phyloP scores from a whole-genome alignment of 2,113 vertebrate genomes.

The Callopanchax toddi region DNA sequence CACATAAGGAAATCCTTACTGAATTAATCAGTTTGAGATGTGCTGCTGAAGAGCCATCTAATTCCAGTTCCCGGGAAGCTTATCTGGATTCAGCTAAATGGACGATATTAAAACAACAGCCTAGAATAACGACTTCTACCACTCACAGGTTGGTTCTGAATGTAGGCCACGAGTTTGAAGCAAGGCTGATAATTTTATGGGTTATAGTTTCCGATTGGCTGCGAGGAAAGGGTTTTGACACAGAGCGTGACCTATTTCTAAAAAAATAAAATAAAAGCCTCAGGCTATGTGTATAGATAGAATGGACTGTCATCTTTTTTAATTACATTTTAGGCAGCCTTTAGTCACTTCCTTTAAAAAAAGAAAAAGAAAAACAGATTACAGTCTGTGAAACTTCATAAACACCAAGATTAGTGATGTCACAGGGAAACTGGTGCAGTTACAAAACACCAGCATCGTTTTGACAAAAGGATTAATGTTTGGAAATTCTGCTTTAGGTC shows the following conservation, averaged over 20 bases:
- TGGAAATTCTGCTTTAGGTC: too few relatives aligned
- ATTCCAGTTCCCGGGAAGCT: conserved; percentile 73
- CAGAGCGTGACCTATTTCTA: conserved; percentile 83
- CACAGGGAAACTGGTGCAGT: conserved; percentile 5
- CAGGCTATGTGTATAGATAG: conserved; percentile 81
- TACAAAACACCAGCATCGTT: background rate
- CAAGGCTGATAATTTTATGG: conserved; percentile 81
- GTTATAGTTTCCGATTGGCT: conserved; percentile 80
- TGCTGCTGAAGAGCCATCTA: conserved; percentile 65
- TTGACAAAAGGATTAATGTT: too few relatives aligned
- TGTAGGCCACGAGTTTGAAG: conserved; percentile 84
- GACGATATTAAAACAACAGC: conserved; percentile 83
- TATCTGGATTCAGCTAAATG: conserved; percentile 79
- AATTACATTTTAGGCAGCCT: conserved; percentile 85
- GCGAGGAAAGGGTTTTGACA: conserved; percentile 81
- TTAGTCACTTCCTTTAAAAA: conserved; percentile 67
- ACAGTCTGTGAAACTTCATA: conserved; percentile 53
- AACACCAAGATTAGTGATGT: conserved; percentile 35
- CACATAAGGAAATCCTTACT: conserved; percentile 70
- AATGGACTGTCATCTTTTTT: conserved; percentile 83
- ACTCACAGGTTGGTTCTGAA: conserved; percentile 82
- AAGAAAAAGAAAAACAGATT: conserved; percentile 46
- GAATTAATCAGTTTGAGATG: conserved; percentile 77
- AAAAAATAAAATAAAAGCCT: conserved; percentile 67
- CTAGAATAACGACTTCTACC: conserved; percentile 84